Evolutionary conservation across 53 echinoderm and acorn worm species (phyloP).

Genomic region (Echinarachnius parma): DNA sequence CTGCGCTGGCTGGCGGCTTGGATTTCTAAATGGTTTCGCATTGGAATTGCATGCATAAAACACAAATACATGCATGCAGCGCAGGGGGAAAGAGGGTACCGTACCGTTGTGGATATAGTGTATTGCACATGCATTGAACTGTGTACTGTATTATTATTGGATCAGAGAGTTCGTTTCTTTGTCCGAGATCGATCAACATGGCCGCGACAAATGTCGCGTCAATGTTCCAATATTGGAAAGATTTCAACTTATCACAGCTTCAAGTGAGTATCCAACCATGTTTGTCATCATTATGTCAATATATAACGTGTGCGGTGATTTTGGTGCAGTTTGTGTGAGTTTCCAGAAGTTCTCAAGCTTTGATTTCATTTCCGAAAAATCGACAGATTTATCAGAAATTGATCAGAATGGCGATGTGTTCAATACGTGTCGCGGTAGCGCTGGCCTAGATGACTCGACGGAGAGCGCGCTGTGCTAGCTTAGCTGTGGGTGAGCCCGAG

Average conservation of each 20-base stretch:
- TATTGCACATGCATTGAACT: slow-evolving; percentile 39
- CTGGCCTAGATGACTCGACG: slow-evolving; percentile 36
- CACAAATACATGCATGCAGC: slow-evolving; percentile 12
- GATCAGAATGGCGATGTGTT: slow-evolving; percentile 56
- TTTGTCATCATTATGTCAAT: background rate
- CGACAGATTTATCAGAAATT: slow-evolving; percentile 50
- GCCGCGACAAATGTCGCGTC: slow-evolving; percentile 98
- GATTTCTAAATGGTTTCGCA: too few species aligned
- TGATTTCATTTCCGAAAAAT: slow-evolving; percentile 35
- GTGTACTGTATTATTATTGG: slow-evolving; percentile 1
- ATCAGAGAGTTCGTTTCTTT: slow-evolving; percentile 34
- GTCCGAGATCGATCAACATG: slow-evolving; percentile 74
- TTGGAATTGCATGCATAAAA: too few species aligned
- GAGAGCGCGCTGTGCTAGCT: slow-evolving; percentile 4
- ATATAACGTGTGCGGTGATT: slow-evolving; percentile 24
- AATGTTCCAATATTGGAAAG: slow-evolving; percentile 99
- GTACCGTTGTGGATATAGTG: too few species aligned
- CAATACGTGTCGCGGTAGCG: slow-evolving; percentile 37
- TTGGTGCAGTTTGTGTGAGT: slow-evolving; percentile 21
- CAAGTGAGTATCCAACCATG: slow-evolving; percentile 66
- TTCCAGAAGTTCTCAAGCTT: slow-evolving; percentile 33
- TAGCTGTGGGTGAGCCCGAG: slow-evolving; percentile 17
- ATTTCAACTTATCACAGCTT: slow-evolving; percentile 92
- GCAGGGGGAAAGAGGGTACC: too few species aligned
- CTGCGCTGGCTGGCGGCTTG: too few species aligned